phyloP scores from a whole-genome alignment of 2,113 vertebrate genomes.

The Sterrhoptilus dennistouni region DNA sequence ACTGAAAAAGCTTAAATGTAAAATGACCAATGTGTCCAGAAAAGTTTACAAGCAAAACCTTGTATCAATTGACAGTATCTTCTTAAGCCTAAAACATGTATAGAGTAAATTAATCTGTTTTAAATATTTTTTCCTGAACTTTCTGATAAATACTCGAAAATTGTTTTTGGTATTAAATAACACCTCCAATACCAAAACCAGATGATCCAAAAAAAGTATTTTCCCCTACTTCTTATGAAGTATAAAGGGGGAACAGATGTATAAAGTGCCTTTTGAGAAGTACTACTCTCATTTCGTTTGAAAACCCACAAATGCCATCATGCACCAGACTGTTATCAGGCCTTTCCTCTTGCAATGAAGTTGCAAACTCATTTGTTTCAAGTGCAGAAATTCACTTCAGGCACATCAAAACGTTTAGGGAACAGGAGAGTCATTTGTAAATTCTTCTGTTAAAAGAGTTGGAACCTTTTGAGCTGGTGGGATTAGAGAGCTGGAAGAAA shows the following conservation, averaged over 20 bases:
- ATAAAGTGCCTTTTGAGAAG: background rate
- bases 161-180: background rate
- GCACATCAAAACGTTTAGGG: background rate
- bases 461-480: background rate
- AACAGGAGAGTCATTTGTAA: background rate
- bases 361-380: background rate
- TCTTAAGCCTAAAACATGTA: background rate
- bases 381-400: background rate
- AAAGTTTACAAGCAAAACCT: background rate
- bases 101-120: background rate
- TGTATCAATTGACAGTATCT: background rate
- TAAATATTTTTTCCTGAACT: background rate
- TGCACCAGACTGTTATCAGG: background rate
- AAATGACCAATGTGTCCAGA: background rate
- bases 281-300: background rate
- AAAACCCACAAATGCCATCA: background rate
- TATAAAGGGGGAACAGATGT: background rate
- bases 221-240: background rate
- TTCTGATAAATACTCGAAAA: background rate
- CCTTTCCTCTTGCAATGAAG: background rate
- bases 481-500: background rate
- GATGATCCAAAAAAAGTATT: background rate
- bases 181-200: background rate
- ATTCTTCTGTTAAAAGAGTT: background rate
- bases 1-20: background rate